These are phyloP conservation scores for Torymus aiolomorphi DNA, from an alignment of 2,888 invertebrate genomes.

Conservation along the genomic window DNA sequence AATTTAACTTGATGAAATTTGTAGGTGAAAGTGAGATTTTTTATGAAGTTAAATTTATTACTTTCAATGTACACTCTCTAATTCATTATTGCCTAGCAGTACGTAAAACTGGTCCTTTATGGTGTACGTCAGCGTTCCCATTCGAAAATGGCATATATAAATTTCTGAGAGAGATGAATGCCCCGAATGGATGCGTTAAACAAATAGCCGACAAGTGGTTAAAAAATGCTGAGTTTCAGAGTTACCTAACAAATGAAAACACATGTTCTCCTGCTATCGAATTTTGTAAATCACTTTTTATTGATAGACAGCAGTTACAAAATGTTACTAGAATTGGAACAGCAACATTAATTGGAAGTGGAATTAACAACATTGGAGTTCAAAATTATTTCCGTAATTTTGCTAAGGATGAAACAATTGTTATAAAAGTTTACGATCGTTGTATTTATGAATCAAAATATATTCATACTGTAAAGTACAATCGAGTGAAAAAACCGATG, in stretches of 20 bases:
- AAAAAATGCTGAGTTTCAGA: slow-evolving; percentile 2
- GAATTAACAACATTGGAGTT: neutral
- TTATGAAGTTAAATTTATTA: neutral
- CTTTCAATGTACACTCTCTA: slow-evolving; percentile 15
- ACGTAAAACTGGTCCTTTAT: slow-evolving; percentile 17
- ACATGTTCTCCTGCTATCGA: neutral
- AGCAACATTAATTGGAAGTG: slow-evolving; percentile 4
- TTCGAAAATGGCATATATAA: slow-evolving; percentile 20
- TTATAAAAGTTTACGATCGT: neutral
- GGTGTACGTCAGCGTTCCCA: slow-evolving; percentile 30
- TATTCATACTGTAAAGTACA: neutral
- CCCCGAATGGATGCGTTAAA: slow-evolving; percentile 14
- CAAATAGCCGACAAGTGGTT: slow-evolving; percentile 17
- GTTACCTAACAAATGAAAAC: slow-evolving; percentile 2
- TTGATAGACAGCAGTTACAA: neutral
- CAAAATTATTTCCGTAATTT: slow-evolving; percentile 12
- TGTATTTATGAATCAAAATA: slow-evolving; percentile 8
- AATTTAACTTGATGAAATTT: slow-evolving; percentile 16
- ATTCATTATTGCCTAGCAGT: slow-evolving; percentile 23
- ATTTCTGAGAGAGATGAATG: slow-evolving; percentile 17
- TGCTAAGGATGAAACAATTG: neutral
- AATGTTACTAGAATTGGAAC: neutral
- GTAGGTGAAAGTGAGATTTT: slow-evolving; percentile 5
- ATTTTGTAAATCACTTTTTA: neutral
- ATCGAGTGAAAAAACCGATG: slow-evolving; percentile 5